These are phyloP conservation scores for Trichogramma pretiosum DNA, from an alignment of 1,140 invertebrate genomes.

Conservation along the genomic window DNA sequence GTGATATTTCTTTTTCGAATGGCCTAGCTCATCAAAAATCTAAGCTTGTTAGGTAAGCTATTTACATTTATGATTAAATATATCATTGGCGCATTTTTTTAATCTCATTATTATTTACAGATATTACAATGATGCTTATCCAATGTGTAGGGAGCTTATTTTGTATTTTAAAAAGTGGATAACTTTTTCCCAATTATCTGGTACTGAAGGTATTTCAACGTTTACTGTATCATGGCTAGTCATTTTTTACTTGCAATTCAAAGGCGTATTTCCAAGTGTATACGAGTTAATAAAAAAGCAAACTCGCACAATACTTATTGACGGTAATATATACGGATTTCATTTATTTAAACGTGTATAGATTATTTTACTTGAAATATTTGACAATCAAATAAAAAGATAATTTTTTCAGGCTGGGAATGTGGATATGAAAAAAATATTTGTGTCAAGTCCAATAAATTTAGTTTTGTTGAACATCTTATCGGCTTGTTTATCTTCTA, in stretches of 20 bases:
- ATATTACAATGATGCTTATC: slow-evolving; percentile 21
- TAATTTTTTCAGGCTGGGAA: neutral
- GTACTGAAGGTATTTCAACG: slow-evolving; percentile 12
- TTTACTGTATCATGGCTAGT: slow-evolving; percentile 22
- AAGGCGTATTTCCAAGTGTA: slow-evolving; percentile 22
- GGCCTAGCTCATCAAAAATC: slow-evolving; percentile 50
- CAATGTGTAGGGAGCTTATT: slow-evolving; percentile 26
- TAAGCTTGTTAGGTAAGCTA: slow-evolving; percentile 37
- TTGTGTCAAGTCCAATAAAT: neutral
- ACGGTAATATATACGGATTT: no score
- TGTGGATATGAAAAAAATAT: neutral
- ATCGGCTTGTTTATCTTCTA: slow-evolving; percentile 46
- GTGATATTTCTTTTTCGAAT: slow-evolving; percentile 51
- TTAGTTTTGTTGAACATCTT: slow-evolving; percentile 33
- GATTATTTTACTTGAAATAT: neutral
- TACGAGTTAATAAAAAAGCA: slow-evolving; percentile 17
- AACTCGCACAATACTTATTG: slow-evolving; percentile 7
- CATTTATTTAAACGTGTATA: neutral
- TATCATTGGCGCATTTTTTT: neutral
- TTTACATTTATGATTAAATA: neutral
- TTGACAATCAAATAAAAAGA: neutral
- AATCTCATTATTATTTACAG: neutral
- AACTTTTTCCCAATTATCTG: slow-evolving; percentile 4
- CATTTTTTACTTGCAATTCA: slow-evolving; percentile 25
- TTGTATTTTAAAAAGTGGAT: slow-evolving; percentile 45